phyloP scores from a whole-genome alignment of 2,113 vertebrate genomes.

The Zosterops hypoxanthus region DNA sequence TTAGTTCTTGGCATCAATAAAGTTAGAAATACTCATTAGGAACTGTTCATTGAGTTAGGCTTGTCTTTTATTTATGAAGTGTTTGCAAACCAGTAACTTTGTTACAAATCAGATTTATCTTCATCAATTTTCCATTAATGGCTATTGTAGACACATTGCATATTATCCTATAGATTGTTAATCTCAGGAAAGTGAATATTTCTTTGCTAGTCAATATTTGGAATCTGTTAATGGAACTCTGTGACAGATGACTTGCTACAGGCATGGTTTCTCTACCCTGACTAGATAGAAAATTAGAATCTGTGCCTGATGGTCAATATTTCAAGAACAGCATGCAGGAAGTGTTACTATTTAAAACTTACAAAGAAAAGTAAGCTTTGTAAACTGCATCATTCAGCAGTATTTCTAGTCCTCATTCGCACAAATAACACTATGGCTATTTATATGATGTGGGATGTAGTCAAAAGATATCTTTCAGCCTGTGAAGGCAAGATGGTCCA shows the following conservation, averaged over 20 bases:
- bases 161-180: not conserved
- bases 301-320: not conserved
- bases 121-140: not conserved
- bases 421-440: not conserved
- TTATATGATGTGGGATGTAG: not conserved
- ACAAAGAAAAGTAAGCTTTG: not conserved
- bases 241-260: not conserved
- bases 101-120: not conserved
- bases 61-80: conserved; percentile 3
- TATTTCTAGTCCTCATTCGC: not conserved
- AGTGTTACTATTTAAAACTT: not conserved
- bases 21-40: not conserved
- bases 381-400: not conserved
- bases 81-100: not conserved
- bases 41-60: not conserved
- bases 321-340: not conserved
- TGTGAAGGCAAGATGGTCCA: not conserved
- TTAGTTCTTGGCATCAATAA: not conserved
- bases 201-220: conserved; percentile 1
- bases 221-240: not conserved
- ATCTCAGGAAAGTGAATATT: not conserved
- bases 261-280: not conserved
- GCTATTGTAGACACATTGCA: not conserved
- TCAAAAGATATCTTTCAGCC: not conserved
- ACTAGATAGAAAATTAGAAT: not conserved